phyloP scores from a whole-genome alignment of 2,797 vertebrate species.

The Pangasius sanitwongsei region DNA sequence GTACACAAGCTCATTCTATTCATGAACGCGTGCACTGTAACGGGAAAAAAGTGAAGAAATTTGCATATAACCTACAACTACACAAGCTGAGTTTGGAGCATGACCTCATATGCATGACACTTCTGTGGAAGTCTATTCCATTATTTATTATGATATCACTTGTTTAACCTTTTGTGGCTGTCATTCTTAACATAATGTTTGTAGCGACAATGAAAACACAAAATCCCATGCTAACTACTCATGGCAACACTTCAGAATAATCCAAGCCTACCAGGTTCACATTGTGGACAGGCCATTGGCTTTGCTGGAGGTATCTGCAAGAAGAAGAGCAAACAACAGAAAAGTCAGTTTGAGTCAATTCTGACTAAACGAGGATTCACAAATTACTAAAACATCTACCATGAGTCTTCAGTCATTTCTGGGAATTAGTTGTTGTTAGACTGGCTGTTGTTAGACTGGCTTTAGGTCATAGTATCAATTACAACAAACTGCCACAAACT shows the following conservation, averaged over 20 bases:
- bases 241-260: not conserved
- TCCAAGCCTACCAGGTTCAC: conserved; percentile 4
- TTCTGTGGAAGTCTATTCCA: not conserved
- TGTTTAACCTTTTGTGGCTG: too few species aligned
- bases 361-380: too few species aligned
- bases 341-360: not conserved
- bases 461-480: not conserved
- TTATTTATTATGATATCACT: not conserved
- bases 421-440: not conserved
- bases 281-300: not conserved
- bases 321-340: not conserved
- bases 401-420: too few species aligned
- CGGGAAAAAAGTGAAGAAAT: not conserved
- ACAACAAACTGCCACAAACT: not conserved
- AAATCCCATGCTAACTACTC: too few species aligned
- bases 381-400: not conserved
- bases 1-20: not conserved
- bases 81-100: not conserved
- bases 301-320: conserved; percentile 9
- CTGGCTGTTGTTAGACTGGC: not conserved
- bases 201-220: not conserved
- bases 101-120: too few species aligned
- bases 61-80: not conserved
- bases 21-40: not conserved
- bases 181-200: not conserved